A percentile compares a stretch with the other conserved stretches of the same genome.
Evolutionary conservation across 2,113 vertebrate species (phyloP).

Genomic region (Ailuropoda melanoleuca): DNA sequence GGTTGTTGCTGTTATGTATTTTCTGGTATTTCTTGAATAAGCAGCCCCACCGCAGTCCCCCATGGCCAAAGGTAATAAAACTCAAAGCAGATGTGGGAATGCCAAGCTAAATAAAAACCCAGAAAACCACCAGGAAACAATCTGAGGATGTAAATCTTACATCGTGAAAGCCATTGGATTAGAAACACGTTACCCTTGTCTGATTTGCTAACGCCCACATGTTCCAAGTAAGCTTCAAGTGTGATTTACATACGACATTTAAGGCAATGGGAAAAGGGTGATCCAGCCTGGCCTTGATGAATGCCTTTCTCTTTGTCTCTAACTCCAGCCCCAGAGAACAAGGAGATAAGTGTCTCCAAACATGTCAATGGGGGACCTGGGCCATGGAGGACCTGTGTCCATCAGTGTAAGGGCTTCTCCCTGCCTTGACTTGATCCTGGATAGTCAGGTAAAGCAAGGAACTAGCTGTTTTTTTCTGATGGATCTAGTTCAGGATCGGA

Average conservation of each 20-base stretch:
- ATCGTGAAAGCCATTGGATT: not conserved
- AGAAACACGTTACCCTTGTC: conserved; percentile 56
- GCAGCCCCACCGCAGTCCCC: conserved; percentile 54
- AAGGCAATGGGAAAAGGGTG: conserved; percentile 56
- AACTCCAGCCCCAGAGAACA: not conserved
- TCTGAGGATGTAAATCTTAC: conserved; percentile 44
- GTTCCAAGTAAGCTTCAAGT: conserved; percentile 39
- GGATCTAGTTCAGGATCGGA: no score
- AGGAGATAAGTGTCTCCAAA: not conserved
- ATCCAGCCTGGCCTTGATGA: conserved; percentile 11
- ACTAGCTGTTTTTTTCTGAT: no score
- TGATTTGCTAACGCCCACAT: not conserved
- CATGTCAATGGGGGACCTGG: rapidly evolving
- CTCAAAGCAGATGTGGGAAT: not conserved
- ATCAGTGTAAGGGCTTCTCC: not conserved
- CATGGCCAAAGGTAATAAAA: conserved; percentile 16
- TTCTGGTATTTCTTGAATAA: conserved; percentile 65
- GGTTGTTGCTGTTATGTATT: conserved; percentile 9
- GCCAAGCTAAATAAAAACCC: conserved; percentile 53
- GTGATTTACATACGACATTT: conserved; percentile 38
- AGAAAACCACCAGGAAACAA: conserved; percentile 14
- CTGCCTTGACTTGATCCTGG: not conserved
- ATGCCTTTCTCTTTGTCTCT: not conserved
- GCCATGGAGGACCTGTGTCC: not conserved
- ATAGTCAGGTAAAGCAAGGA: not conserved